Conservation (phyloP, 2,797 vertebrate species). For the Pseudomugil tenellus region DNA sequence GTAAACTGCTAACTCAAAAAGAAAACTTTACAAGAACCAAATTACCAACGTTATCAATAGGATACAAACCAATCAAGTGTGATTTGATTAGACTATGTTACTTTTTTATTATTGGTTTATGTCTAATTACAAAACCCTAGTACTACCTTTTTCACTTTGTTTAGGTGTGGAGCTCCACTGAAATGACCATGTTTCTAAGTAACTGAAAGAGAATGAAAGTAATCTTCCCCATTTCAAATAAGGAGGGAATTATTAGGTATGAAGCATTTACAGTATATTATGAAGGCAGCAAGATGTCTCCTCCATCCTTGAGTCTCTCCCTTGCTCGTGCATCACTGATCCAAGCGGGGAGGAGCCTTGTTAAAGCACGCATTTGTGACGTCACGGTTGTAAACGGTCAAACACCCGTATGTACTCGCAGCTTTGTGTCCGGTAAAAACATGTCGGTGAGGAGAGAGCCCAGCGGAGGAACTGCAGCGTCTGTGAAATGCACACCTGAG, state of each 20-base stretch:
- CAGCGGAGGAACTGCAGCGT: slow-evolving; percentile 53
- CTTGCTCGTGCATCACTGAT: neutral
- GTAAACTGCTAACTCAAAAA: too few relatives aligned
- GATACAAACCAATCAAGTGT: too few relatives aligned
- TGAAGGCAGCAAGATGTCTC: neutral
- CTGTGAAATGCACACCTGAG: slow-evolving; percentile 19
- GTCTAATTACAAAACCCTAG: too few relatives aligned
- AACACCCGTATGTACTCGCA: slow-evolving; percentile 60
- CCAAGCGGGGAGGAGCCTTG: slow-evolving; percentile 10
- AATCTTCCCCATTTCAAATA: neutral
- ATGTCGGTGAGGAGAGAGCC: slow-evolving; percentile 68
- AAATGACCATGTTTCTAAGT: neutral
- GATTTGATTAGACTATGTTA: too few relatives aligned
- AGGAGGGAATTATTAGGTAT: neutral
- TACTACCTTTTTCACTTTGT: neutral
- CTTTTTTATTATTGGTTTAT: too few relatives aligned
- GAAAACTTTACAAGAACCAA: too few relatives aligned
- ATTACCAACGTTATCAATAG: too few relatives aligned
- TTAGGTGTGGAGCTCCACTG: neutral
- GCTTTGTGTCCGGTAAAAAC: slow-evolving; percentile 48
- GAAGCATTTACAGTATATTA: too few relatives aligned
- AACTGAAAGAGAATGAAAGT: neutral
- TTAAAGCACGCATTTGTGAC: slow-evolving; percentile 38
- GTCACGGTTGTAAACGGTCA: slow-evolving; percentile 37
- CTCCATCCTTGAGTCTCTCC: neutral